phyloP scores from a whole-genome alignment of 2,113 vertebrate genomes.

The Camelus bactrianus region DNA sequence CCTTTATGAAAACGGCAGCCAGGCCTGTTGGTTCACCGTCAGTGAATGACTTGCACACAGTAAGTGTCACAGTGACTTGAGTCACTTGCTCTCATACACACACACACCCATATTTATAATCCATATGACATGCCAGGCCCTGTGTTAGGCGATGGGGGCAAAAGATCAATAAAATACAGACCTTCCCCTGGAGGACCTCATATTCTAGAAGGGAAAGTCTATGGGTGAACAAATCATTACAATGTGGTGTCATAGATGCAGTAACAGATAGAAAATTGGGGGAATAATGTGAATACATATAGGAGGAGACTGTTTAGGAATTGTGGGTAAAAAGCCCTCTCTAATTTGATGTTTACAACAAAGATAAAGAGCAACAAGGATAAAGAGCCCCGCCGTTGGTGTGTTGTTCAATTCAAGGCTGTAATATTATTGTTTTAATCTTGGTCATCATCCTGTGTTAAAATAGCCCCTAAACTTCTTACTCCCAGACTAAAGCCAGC shows the following conservation, averaged over 20 bases:
- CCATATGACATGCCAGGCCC: neutral
- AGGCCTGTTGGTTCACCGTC: neutral
- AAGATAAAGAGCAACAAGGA: neutral
- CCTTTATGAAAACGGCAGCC: constrained; percentile 3
- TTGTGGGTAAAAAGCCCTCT: neutral
- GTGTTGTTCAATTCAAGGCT: neutral
- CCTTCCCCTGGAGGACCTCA: neutral
- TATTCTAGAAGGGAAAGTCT: neutral
- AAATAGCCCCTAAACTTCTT: neutral
- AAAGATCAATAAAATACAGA: neutral
- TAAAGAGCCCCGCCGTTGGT: neutral
- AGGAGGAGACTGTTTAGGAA: neutral
- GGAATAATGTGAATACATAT: neutral
- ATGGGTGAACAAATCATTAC: neutral
- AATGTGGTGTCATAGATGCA: neutral
- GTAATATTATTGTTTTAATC: neutral
- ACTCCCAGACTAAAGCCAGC: neutral
- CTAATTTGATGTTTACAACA: neutral
- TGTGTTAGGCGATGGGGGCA: neutral
- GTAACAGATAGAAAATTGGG: neutral
- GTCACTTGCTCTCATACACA: neutral
- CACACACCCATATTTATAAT: neutral
- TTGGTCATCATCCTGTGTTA: neutral
- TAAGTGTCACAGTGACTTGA: neutral
- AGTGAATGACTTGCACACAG: neutral